Conservation (phyloP, 2,888 invertebrate genomes). For the Escarpia spicata region DNA sequence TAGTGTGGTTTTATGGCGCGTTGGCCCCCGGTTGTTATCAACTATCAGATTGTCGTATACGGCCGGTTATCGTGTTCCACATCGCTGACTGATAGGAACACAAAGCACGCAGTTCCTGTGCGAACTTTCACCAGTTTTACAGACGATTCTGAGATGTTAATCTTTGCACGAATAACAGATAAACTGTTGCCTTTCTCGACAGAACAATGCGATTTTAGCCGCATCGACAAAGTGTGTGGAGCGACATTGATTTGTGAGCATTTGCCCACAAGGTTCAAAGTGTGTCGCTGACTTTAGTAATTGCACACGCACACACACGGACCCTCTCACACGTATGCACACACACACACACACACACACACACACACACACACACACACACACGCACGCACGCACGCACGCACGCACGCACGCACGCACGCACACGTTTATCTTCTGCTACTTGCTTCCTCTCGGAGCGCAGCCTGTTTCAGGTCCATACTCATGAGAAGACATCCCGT, state of each 20-base stretch:
- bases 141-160: not conserved
- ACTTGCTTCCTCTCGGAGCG: not conserved
- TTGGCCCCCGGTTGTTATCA: not conserved
- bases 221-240: not conserved
- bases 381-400: not conserved
- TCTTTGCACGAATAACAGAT: not conserved
- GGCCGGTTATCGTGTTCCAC: not conserved
- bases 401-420: not conserved
- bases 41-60: not conserved
- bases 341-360: not conserved
- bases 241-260: not conserved
- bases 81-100: not conserved
- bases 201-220: not conserved
- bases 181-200: slow-evolving; percentile 9
- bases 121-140: not conserved
- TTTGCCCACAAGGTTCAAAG: not conserved
- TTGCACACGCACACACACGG: not conserved
- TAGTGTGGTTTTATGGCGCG: not conserved
- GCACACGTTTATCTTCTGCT: not conserved
- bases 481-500: not conserved
- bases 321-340: not conserved
- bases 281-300: not conserved
- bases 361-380: not conserved
- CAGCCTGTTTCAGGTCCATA: not conserved
- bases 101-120: not conserved